Conservation (phyloP, 2,113 vertebrate genomes). For the Amia ocellicauda region DNA sequence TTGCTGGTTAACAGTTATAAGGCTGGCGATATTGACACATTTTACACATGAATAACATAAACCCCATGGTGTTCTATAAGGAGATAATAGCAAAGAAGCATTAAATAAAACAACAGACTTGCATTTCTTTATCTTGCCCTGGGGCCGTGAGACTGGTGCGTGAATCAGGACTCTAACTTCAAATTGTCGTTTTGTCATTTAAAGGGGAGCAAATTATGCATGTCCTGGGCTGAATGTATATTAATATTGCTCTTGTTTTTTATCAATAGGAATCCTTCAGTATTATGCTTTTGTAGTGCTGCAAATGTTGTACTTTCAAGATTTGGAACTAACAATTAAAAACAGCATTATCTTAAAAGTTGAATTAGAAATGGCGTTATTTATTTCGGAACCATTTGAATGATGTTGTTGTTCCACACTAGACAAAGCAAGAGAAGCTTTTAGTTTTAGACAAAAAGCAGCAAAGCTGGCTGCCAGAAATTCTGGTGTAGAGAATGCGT, state of each 20-base stretch:
- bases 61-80: not conserved
- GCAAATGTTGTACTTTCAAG: too few species aligned
- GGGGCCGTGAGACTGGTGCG: slow-evolving; percentile 31
- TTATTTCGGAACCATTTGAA: slow-evolving; percentile 3
- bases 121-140: slow-evolving; percentile 52
- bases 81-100: slow-evolving; percentile 17
- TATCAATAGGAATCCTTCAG: slow-evolving; percentile 38
- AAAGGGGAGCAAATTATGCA: slow-evolving; percentile 55
- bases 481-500: slow-evolving; percentile 68
- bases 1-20: too few species aligned
- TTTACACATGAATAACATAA: too few species aligned
- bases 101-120: slow-evolving; percentile 51
- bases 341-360: too few species aligned
- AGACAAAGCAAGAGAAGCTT: not conserved
- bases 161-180: slow-evolving; percentile 43
- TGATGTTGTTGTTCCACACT: not conserved
- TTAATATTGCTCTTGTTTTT: slow-evolving; percentile 46
- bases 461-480: slow-evolving; percentile 52
- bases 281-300: slow-evolving; percentile 6
- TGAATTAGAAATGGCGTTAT: not conserved
- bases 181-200: slow-evolving; percentile 39
- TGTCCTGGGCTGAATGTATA: slow-evolving; percentile 47
- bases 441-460: slow-evolving; percentile 37
- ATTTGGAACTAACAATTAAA: too few species aligned
- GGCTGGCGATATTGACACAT: too few species aligned